phyloP scores from a whole-genome alignment of 1,140 invertebrate species.

The Myzus persicae region DNA sequence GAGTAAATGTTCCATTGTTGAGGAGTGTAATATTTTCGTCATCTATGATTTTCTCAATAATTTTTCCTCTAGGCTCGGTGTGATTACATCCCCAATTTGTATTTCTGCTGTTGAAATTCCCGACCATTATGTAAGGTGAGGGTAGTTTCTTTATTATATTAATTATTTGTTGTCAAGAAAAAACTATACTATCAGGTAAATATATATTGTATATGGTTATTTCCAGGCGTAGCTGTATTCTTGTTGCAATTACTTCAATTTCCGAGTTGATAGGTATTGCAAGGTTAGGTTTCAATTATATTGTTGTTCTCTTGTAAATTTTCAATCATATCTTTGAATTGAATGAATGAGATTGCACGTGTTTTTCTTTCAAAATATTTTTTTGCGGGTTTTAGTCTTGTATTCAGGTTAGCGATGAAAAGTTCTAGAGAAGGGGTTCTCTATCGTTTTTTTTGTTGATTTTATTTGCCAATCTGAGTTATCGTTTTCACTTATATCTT shows the following conservation, averaged over 20 bases:
- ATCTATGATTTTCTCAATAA: too few species aligned
- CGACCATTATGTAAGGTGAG: too few species aligned
- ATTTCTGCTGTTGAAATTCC: too few species aligned
- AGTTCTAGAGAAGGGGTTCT: not conserved
- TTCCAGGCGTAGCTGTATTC: not conserved
- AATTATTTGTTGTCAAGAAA: too few species aligned
- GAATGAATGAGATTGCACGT: not conserved
- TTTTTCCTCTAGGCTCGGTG: too few species aligned
- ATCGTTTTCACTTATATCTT: too few species aligned
- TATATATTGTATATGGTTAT: conserved; percentile 4
- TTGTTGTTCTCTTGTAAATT: not conserved
- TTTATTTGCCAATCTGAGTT: too few species aligned
- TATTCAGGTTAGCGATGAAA: not conserved
- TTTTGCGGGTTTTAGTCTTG: not conserved
- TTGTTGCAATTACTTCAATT: not conserved
- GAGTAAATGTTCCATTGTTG: too few species aligned
- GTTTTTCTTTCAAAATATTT: not conserved
- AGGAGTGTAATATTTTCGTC: too few species aligned
- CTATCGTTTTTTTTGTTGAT: not conserved
- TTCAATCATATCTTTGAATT: conserved; percentile 19
- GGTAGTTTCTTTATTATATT: not conserved
- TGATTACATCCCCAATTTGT: too few species aligned
- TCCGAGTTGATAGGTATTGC: not conserved
- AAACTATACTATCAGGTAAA: not conserved
- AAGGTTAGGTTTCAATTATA: not conserved